Base-by-base conservation (phyloP, 1,140 invertebrate species). In the Heliconius eleuchia region DNA sequence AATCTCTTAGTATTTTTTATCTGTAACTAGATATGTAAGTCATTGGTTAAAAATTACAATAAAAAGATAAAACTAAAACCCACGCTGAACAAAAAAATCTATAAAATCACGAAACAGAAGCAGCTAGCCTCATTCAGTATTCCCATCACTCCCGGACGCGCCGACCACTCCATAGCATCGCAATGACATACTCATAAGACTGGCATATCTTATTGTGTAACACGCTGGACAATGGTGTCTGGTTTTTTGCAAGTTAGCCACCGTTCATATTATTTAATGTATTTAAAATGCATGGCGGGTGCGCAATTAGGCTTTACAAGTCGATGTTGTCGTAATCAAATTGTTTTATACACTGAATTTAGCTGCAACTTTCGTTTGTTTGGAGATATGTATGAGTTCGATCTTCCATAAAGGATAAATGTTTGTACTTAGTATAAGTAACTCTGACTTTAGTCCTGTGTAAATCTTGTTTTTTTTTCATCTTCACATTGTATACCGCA, bases 161-260 rank as follows among this genome's bases (percentile, higher is more conserved):
- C 19, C 19, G 75, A 27, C 42, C 37, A 7, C 55, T 23, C 71
- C 60, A 13, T 46, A 9, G 66, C 72, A 74, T 81, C 71, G 66
- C 55, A 78, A 81, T 81, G 76, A 78, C 76, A 42, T 76, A 71
- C 42, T 46, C 42, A 16, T 16, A 46, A 80, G 42, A 42, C 74
- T 76, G 73, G 74, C 66, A 57, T 57, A 75, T 71, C 71, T 70
- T 30, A 37, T 80, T 77, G 79, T 74, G 79, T 80, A 79, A 79
- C 70, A 72, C 23, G 57, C 27, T 55, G 72, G 74, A 79, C 78
- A 75, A 79, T 74, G 72, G 60, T 71, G 60, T 71, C 60, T 71
- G 66, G n/a, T 19, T 46, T 72, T 37, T 71, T 71, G 37, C 52
- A 71, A 66, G 72, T 76, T 46, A 70, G 27, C 23, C 27, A 57